Conservation (phyloP, 2,888 invertebrate genomes). For the Euphydryas editha region DNA sequence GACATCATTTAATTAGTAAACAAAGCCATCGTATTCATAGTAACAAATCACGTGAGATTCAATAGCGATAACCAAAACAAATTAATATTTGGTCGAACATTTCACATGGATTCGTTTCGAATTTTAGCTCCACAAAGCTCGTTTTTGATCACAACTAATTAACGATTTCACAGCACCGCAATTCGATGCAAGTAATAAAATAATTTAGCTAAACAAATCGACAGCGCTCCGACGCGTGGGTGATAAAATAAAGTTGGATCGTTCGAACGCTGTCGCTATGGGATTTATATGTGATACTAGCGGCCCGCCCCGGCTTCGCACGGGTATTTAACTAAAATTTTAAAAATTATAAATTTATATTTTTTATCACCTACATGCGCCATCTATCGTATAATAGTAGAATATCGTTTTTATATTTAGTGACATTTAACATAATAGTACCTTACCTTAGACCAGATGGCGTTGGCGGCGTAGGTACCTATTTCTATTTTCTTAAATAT, state of each 20-base stretch:
- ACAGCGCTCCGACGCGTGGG: slow-evolving; percentile 46
- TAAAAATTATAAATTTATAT: no score
- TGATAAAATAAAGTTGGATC: slow-evolving; percentile 70
- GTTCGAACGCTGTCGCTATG: slow-evolving; percentile 65
- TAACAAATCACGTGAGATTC: slow-evolving; percentile 11
- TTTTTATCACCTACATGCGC: no score
- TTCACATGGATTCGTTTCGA: slow-evolving; percentile 33
- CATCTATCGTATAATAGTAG: no score
- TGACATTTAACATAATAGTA: no score
- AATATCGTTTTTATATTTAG: no score
- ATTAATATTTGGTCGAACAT: slow-evolving; percentile 33
- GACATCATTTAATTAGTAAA: slow-evolving; percentile 2
- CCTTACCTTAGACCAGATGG: no score
- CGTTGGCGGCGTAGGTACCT: no score
- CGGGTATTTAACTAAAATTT: no score
- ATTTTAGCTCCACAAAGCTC: slow-evolving; percentile 29
- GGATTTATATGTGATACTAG: slow-evolving; percentile 81
- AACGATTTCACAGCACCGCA: slow-evolving; percentile 48
- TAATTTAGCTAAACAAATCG: slow-evolving; percentile 70
- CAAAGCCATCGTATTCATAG: not conserved
- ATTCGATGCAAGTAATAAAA: slow-evolving; percentile 57
- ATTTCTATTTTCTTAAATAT: no score
- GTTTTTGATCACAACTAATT: slow-evolving; percentile 35
- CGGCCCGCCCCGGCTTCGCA: no score
- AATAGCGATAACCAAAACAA: slow-evolving; percentile 28